Percentiles rank a stretch among this genome's conserved stretches.
Evolutionary conservation across 30 jellyfish, hydroid and myxozoan species (phyloP).

Genomic region (Pseudorhiza aurosa): DNA sequence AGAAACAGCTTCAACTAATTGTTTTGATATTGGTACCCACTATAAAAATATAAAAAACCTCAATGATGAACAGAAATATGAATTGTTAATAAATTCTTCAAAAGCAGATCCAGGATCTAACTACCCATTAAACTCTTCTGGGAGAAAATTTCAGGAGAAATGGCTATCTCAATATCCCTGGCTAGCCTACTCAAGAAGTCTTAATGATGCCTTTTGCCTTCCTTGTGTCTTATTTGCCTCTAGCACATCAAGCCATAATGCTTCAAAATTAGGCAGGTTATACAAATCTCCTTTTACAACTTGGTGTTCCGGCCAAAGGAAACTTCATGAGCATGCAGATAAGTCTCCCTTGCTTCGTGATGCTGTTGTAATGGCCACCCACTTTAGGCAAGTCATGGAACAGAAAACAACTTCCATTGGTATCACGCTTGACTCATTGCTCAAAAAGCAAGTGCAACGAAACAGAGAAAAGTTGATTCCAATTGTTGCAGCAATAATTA

Average conservation of each 20-base stretch:
- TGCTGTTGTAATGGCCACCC: background rate
- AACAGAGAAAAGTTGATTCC: slow-evolving; percentile 38
- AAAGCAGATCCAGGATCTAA: background rate
- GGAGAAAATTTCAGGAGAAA: slow-evolving; percentile 2
- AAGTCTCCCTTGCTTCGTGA: slow-evolving; percentile 31
- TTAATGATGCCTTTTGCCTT: slow-evolving; percentile 61
- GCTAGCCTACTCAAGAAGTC: slow-evolving; percentile 24
- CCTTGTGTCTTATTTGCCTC: slow-evolving; percentile 43
- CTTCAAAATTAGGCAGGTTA: slow-evolving; percentile 4
- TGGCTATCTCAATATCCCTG: background rate
- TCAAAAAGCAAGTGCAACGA: background rate
- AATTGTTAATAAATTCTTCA: background rate
- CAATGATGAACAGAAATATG: background rate
- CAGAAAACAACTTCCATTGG: background rate
- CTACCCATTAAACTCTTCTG: background rate
- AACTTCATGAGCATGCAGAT: slow-evolving; percentile 6
- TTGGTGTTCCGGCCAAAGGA: slow-evolving; percentile 12
- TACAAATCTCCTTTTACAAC: slow-evolving; percentile 17
- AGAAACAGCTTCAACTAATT: background rate
- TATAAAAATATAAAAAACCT: background rate
- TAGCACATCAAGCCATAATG: slow-evolving; percentile 12
- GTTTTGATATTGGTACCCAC: background rate
- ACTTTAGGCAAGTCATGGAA: background rate
- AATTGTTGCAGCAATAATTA: slow-evolving; percentile 27
- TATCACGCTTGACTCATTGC: background rate